Conservation (phyloP, 1,140 invertebrate genomes). For the Amyelois transitella region DNA sequence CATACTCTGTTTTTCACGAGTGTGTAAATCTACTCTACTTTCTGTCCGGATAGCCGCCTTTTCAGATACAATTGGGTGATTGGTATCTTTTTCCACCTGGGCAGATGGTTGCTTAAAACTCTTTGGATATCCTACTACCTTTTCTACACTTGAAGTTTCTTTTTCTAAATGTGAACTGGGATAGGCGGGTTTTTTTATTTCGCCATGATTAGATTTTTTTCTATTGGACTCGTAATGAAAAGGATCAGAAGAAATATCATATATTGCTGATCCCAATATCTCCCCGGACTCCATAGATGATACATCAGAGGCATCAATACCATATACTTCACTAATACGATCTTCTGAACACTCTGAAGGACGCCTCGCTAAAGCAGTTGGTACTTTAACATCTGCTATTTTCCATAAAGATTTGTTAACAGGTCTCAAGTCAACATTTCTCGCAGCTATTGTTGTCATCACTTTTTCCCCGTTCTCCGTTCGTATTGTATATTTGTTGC, state of each 20-base stretch:
- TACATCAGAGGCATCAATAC: conserved; percentile 12
- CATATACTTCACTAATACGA: conserved; percentile 30
- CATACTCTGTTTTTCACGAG: too few relatives aligned
- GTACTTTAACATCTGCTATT: conserved; percentile 23
- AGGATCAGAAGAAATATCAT: not conserved
- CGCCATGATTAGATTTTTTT: not conserved
- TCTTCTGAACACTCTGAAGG: conserved; percentile 19
- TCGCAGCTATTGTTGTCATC: conserved; percentile 26
- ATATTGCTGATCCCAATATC: conserved; percentile 9
- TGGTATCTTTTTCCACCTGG: too few relatives aligned
- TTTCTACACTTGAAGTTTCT: too few relatives aligned
- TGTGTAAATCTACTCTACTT: too few relatives aligned
- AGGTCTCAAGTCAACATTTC: conserved; percentile 32
- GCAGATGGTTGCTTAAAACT: too few relatives aligned
- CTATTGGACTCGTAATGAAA: not conserved
- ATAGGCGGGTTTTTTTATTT: not conserved
- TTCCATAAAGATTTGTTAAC: conserved; percentile 34
- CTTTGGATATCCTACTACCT: too few relatives aligned
- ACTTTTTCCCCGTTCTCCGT: conserved; percentile 21
- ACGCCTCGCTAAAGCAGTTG: conserved; percentile 25
- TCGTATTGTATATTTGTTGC: conserved; percentile 41
- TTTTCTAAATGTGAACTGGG: too few relatives aligned
- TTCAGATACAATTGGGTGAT: too few relatives aligned
- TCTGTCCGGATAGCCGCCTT: too few relatives aligned
- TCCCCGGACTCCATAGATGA: conserved; percentile 26